Conservation (phyloP, 2,113 vertebrate genomes). For the Ictalurus punctatus region DNA sequence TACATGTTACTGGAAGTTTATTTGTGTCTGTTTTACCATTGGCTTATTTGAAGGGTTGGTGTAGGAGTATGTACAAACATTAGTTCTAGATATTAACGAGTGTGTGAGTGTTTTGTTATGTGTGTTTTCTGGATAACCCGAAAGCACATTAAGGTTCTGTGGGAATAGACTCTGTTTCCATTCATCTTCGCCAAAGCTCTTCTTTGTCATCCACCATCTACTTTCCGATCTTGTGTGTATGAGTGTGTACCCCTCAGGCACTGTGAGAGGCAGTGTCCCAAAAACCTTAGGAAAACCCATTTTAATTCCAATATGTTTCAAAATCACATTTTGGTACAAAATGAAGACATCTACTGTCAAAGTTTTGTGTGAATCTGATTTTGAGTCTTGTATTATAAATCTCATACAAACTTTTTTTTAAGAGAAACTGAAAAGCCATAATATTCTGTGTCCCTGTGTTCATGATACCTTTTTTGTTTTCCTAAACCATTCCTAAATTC, state of each 20-base stretch:
- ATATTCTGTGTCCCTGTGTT: neutral
- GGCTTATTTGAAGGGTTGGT: neutral
- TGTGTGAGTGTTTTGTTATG: neutral
- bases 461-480: neutral
- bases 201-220: conserved; percentile 21
- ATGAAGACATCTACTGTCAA: neutral
- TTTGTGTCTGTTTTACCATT: conserved; percentile 16
- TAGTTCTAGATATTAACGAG: neutral
- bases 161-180: neutral
- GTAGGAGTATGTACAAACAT: neutral
- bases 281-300: neutral
- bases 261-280: neutral
- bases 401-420: neutral
- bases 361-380: neutral
- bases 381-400: neutral
- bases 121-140: conserved; percentile 17
- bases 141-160: conserved; percentile 21
- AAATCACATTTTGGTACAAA: neutral
- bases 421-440: neutral
- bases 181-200: conserved; percentile 3
- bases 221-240: neutral
- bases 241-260: neutral
- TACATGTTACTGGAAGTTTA: conserved; percentile 12
- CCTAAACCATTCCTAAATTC: neutral
- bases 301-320: neutral